Evolutionary conservation across 2,797 vertebrate genomes (phyloP).

Genomic region (Morus bassanus): DNA sequence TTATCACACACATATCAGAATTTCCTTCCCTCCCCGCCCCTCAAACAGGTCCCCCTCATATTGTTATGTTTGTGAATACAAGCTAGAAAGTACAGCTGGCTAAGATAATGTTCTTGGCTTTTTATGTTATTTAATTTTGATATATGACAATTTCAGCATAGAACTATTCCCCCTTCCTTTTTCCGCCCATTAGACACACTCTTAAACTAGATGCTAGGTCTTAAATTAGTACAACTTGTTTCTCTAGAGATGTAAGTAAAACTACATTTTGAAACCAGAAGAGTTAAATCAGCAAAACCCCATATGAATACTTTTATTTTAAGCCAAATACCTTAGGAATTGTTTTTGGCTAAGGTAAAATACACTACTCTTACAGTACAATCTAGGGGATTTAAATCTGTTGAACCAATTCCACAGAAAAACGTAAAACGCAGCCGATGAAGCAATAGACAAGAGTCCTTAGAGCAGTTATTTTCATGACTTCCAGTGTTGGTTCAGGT

Average conservation of each 20-base stretch:
- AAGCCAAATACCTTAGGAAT: constrained; percentile 43
- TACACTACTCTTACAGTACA: not conserved
- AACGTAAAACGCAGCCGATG: not conserved
- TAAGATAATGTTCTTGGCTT: not conserved
- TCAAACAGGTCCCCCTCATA: not conserved
- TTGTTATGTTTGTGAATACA: not conserved
- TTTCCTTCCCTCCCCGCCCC: not conserved
- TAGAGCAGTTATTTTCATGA: not conserved
- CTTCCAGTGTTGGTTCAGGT: constrained; percentile 29
- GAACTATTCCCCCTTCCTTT: not conserved
- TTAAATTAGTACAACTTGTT: not conserved
- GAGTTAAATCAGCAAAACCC: constrained; percentile 1
- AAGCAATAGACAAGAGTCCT: not conserved
- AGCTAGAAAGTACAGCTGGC: not conserved
- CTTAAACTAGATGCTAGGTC: not conserved
- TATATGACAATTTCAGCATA: not conserved
- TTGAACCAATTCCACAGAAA: constrained; percentile 29
- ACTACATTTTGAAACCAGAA: not conserved
- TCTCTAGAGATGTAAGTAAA: not conserved
- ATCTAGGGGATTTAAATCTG: constrained; percentile 43
- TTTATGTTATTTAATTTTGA: not conserved
- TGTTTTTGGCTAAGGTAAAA: constrained; percentile 13
- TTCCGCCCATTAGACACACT: not conserved
- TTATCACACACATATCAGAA: not conserved
- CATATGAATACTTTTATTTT: not conserved